Conservation (phyloP, 2,113 vertebrate species). For the Crotalus horridus region DNA sequence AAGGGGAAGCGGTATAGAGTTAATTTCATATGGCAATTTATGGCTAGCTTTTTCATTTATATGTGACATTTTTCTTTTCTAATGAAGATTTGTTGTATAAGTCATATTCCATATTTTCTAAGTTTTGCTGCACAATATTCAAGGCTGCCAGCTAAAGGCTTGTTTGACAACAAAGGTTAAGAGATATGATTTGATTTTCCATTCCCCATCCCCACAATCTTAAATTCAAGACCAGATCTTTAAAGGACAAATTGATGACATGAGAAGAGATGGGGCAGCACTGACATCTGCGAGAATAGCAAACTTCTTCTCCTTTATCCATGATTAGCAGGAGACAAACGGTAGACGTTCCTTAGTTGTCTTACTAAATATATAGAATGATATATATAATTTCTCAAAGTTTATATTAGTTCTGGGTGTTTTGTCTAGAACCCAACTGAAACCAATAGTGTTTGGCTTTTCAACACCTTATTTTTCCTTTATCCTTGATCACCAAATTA, state of each 20-base stretch:
- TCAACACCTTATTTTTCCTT: background rate
- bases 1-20: background rate
- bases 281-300: background rate
- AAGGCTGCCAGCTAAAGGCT: slow-evolving; percentile 19
- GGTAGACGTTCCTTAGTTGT: too few relatives aligned
- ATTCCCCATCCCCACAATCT: slow-evolving; percentile 51
- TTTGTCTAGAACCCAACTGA: background rate
- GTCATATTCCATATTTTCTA: background rate
- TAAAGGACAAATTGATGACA: slow-evolving; percentile 29
- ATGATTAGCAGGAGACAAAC: background rate
- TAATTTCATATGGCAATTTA: background rate
- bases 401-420: background rate
- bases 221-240: slow-evolving; percentile 37
- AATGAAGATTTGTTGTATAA: slow-evolving; percentile 3
- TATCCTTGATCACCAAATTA: background rate
- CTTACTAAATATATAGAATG: too few relatives aligned
- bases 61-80: slow-evolving; percentile 1
- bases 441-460: background rate
- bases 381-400: too few relatives aligned
- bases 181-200: slow-evolving; percentile 21
- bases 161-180: slow-evolving; percentile 36
- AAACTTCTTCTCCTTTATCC: background rate
- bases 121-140: background rate
- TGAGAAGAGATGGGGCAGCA: background rate
- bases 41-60: background rate